A percentile compares a stretch with the other conserved stretches of the same genome.
These are phyloP conservation scores for Agrotis exclamationis DNA, from an alignment of 2,888 invertebrate species.

Conservation along the genomic window DNA sequence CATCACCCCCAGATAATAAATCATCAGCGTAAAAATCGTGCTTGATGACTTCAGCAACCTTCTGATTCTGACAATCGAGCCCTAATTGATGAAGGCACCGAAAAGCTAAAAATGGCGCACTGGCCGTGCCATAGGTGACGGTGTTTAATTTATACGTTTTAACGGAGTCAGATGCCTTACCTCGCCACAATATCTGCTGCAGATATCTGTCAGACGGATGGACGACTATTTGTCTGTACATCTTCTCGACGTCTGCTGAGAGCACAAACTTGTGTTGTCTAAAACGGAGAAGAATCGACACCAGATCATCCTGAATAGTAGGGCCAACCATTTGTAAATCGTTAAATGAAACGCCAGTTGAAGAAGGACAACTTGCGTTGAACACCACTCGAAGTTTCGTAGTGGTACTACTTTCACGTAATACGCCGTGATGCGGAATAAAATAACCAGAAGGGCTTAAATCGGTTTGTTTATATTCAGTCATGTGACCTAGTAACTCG, in stretches of 20 bases:
- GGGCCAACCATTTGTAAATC: slow-evolving; percentile 1
- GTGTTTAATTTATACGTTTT: not conserved
- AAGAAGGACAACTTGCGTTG: not conserved
- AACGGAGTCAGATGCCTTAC: no score
- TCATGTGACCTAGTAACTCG: not conserved
- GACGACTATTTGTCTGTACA: not conserved
- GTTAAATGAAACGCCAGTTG: not conserved
- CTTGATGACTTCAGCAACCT: not conserved
- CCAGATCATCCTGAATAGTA: not conserved
- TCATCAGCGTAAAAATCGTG: no score
- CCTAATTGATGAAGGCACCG: slow-evolving; percentile 4
- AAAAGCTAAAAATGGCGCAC: slow-evolving; percentile 5
- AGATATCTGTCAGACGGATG: slow-evolving; percentile 8
- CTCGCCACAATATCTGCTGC: not conserved
- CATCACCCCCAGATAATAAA: no score
- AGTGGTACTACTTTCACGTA: no score
- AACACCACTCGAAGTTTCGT: no score
- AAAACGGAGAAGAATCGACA: slow-evolving; percentile 1
- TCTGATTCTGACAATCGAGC: not conserved
- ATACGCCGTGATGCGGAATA: not conserved
- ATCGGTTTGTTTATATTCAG: no score
- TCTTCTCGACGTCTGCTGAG: not conserved
- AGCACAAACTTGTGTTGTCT: not conserved
- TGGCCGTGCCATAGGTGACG: not conserved
- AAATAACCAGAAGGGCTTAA: not conserved